A percentile compares a stretch with the other conserved stretches of the same genome.
Evolutionary conservation across 2,113 vertebrate species (phyloP).

Genomic region (Paracanthobrama guichenoti): DNA sequence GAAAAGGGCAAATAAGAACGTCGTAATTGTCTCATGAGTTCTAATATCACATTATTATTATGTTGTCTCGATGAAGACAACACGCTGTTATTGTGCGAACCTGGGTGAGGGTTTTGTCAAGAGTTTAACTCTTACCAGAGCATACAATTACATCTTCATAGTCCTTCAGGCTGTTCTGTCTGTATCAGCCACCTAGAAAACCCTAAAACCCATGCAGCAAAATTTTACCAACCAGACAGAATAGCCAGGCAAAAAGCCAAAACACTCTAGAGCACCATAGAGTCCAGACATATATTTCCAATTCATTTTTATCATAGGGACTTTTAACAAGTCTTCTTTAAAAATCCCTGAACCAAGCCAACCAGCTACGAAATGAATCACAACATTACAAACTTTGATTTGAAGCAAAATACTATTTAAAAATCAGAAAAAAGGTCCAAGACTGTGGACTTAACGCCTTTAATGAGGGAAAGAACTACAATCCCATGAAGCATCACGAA

Average conservation of each 20-base stretch:
- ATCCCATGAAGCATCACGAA: not conserved
- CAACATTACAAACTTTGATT: no score
- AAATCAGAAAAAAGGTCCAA: not conserved
- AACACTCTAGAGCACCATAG: not conserved
- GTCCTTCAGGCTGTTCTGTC: not conserved
- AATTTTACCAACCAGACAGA: not conserved
- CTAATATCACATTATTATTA: slow-evolving; percentile 10
- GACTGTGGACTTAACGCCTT: not conserved
- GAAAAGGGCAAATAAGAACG: slow-evolving; percentile 16
- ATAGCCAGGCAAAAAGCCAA: not conserved
- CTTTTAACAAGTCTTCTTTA: no score
- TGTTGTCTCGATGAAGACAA: not conserved
- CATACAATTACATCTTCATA: not conserved
- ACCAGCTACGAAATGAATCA: no score
- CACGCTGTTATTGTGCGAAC: not conserved
- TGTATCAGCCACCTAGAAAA: not conserved
- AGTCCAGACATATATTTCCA: no score
- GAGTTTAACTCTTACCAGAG: not conserved
- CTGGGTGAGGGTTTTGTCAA: not conserved
- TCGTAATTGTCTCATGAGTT: not conserved
- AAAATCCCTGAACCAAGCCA: no score
- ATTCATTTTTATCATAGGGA: no score
- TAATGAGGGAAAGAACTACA: not conserved
- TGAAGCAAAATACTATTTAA: no score
- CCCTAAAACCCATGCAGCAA: not conserved